A percentile compares a stretch with the other conserved stretches of the same genome.
Evolutionary conservation across 2,797 vertebrate species (phyloP).

Genomic region (Acestrorhynchus altus): DNA sequence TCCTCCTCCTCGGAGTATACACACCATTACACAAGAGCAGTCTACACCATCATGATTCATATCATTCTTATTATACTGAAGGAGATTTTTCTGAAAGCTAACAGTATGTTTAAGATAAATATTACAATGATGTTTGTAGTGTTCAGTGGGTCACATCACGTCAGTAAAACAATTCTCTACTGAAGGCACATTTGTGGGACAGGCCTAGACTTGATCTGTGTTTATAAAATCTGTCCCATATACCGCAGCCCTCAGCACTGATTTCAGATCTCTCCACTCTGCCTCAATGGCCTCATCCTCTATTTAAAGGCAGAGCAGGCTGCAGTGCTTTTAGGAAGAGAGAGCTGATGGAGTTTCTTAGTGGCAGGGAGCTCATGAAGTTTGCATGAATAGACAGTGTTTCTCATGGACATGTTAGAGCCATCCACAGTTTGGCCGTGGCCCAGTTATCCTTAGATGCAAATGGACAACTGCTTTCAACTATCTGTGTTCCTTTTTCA

Average conservation of each 20-base stretch:
- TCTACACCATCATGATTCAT: too few species aligned
- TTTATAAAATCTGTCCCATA: background rate
- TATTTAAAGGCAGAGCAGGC: conserved; percentile 1
- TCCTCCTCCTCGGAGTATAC: too few species aligned
- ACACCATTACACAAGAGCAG: too few species aligned
- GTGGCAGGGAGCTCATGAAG: conserved; percentile 4
- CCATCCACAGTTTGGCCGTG: background rate
- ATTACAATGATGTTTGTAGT: background rate
- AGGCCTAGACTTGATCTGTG: background rate
- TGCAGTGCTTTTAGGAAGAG: background rate
- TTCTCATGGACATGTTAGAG: conserved; percentile 2
- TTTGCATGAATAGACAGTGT: conserved; percentile 22
- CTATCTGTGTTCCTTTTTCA: background rate
- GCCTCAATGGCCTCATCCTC: background rate
- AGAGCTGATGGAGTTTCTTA: background rate
- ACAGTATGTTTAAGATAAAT: background rate
- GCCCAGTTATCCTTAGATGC: background rate
- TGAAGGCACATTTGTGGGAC: background rate
- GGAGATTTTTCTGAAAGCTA: too few species aligned
- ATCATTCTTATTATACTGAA: too few species aligned
- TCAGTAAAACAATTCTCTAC: too few species aligned
- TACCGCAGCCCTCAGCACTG: background rate
- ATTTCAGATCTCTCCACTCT: background rate
- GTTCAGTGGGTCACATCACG: background rate
- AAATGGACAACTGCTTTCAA: background rate